Evolutionary conservation across 2,797 vertebrate genomes (phyloP).

Genomic region (Euphonia xanthogaster): DNA sequence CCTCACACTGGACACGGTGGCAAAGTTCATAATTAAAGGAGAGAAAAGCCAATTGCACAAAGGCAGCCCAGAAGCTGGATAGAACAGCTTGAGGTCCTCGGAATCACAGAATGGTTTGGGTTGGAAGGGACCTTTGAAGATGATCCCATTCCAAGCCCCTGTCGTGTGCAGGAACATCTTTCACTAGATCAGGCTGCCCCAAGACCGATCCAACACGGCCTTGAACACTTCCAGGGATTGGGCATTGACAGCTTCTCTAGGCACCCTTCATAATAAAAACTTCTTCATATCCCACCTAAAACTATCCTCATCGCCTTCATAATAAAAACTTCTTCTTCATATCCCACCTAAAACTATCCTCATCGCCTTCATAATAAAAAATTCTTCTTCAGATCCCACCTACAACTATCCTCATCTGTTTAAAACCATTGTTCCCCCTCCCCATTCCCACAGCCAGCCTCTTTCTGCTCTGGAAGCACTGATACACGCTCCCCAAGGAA

Average conservation of each 20-base stretch:
- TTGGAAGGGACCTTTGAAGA: not conserved
- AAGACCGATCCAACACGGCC: rapidly evolving
- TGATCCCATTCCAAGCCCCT: rapidly evolving
- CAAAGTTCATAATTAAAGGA: not conserved
- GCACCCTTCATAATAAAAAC: rapidly evolving
- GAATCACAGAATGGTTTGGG: not conserved
- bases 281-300: not conserved
- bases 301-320: rapidly evolving
- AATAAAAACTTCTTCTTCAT: not conserved
- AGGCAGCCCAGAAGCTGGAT: not conserved
- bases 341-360: not conserved
- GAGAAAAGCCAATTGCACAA: not conserved
- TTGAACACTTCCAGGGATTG: too few species aligned
- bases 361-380: too few species aligned
- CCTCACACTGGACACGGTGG: not conserved
- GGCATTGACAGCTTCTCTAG: not conserved
- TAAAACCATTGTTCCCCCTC: not conserved
- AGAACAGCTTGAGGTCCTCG: not conserved
- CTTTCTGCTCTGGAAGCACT: not conserved
- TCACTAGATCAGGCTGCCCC: not conserved
- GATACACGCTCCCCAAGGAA: not conserved
- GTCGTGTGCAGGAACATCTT: rapidly evolving
- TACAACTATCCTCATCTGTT: not conserved
- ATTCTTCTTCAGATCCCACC: not conserved
- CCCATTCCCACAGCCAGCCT: not conserved